Evolutionary conservation across 64 coral and sea anemone species (phyloP).

Genomic region (Montipora capricornis): DNA sequence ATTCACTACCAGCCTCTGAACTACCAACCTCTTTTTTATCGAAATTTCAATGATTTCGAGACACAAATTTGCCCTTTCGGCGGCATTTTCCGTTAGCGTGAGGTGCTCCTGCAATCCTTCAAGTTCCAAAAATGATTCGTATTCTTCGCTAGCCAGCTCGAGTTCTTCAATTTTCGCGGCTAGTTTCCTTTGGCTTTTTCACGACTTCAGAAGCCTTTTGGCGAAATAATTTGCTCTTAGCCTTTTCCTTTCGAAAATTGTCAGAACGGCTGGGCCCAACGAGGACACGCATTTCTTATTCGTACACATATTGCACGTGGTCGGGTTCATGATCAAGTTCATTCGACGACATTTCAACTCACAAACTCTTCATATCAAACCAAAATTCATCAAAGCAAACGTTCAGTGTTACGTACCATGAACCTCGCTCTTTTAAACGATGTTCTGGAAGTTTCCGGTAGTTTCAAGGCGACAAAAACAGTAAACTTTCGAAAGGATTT

Average conservation of each 20-base stretch:
- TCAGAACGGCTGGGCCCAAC: too few relatives aligned
- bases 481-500: too few relatives aligned
- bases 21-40: neutral
- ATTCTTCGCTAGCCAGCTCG: neutral
- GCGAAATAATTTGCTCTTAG: neutral
- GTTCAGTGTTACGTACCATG: neutral
- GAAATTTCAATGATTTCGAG: conserved; percentile 46
- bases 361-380: neutral
- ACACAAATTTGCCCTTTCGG: neutral
- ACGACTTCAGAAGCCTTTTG: neutral
- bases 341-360: neutral
- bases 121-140: neutral
- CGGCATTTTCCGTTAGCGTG: neutral
- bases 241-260: neutral
- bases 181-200: neutral
- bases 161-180: too few relatives aligned
- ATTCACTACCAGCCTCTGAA: too few relatives aligned
- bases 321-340: neutral
- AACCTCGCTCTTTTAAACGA: neutral
- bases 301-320: too few relatives aligned
- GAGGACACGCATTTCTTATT: too few relatives aligned
- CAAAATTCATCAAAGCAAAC: neutral
- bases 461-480: too few relatives aligned
- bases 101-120: conserved; percentile 21
- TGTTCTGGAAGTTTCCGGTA: too few relatives aligned